phyloP scores from a whole-genome alignment of 2,797 vertebrate species.

The Sebastes elongatus region DNA sequence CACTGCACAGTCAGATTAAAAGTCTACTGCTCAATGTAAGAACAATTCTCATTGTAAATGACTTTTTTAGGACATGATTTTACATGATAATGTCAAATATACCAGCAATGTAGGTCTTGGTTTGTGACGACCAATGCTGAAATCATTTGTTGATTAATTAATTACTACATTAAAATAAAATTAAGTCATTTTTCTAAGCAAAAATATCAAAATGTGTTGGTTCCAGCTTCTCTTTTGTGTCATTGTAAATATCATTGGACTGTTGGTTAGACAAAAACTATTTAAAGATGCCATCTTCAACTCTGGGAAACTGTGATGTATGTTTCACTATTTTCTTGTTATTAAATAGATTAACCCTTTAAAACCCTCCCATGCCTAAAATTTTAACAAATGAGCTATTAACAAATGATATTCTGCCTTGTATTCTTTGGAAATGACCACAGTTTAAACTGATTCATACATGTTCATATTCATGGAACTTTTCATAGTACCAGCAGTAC shows the following conservation, averaged over 20 bases:
- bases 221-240: not conserved
- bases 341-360: not conserved
- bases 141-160: not conserved
- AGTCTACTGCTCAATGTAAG: not conserved
- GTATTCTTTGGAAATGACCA: not conserved
- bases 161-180: not conserved
- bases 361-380: not conserved
- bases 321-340: not conserved
- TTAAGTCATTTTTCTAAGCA: not conserved
- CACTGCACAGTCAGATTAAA: not conserved
- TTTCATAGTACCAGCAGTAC: not conserved
- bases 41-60: not conserved
- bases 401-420: not conserved
- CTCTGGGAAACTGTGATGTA: not conserved
- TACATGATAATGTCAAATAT: not conserved
- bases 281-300: not conserved
- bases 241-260: not conserved
- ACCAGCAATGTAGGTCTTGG: not conserved
- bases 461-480: not conserved
- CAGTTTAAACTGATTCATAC: not conserved
- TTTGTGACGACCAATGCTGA: not conserved
- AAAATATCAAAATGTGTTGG: not conserved
- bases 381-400: not conserved
- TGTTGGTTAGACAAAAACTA: not conserved
- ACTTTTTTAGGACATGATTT: not conserved